A percentile compares a stretch with the other conserved stretches of the same genome.
Evolutionary conservation across 2,888 invertebrate species (phyloP).

Genomic region (Ennomos erosarius): DNA sequence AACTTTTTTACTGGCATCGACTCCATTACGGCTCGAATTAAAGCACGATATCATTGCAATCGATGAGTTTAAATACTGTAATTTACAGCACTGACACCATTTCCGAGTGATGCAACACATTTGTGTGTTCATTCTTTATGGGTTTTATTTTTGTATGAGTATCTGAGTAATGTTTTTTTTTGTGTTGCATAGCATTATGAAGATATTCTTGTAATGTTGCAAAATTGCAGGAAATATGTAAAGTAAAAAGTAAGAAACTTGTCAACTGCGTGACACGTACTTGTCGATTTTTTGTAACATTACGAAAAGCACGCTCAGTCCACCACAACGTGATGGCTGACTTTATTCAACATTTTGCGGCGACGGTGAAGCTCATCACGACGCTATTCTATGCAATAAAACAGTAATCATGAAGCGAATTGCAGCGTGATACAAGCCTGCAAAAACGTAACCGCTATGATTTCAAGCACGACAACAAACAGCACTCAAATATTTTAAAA

Average conservation of each 20-base stretch:
- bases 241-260: background rate
- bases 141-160: constrained; percentile 12
- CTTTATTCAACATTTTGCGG: constrained; percentile 56
- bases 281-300: constrained; percentile 38
- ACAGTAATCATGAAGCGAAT: constrained; percentile 57
- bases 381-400: constrained; percentile 54
- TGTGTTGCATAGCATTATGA: background rate
- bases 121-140: constrained; percentile 12
- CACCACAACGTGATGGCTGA: constrained; percentile 48
- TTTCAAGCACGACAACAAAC: constrained; percentile 17
- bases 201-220: constrained; percentile 1
- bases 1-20: constrained; percentile 38
- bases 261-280: constrained; percentile 14
- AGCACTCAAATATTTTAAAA: background rate
- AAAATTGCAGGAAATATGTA: background rate
- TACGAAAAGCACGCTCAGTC: constrained; percentile 48
- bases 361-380: constrained; percentile 57
- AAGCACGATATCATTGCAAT: constrained; percentile 40
- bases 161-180: constrained; percentile 6
- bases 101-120: constrained; percentile 34
- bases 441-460: constrained; percentile 16
- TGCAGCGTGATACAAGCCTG: constrained; percentile 34
- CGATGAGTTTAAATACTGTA: constrained; percentile 40
- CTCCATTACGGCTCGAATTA: constrained; percentile 35
- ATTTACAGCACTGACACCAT: constrained; percentile 40